These are phyloP conservation scores for Pseudorhiza aurosa DNA, from an alignment of 30 jellyfish, hydroid and myxozoan species.

Conservation along the genomic window DNA sequence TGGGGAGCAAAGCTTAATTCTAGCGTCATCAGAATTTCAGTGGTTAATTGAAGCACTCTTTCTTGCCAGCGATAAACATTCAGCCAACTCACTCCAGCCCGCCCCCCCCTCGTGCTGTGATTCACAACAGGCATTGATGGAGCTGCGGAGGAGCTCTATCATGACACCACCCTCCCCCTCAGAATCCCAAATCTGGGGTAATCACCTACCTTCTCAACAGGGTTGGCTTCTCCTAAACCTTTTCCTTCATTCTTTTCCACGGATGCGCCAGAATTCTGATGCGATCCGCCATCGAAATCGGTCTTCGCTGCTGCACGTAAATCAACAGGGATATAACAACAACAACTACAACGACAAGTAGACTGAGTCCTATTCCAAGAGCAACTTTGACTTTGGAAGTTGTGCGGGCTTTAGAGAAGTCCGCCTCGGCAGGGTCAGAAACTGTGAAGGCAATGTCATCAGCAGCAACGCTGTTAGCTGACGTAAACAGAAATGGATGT, in stretches of 20 bases:
- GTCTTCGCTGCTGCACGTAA: slow-evolving; percentile 3
- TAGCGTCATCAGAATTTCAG: no score
- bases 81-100: no score
- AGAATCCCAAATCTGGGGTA: no score
- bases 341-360: slow-evolving; percentile 30
- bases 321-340: not conserved
- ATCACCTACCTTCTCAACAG: no score
- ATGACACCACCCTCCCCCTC: no score
- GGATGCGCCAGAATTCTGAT: slow-evolving; percentile 65
- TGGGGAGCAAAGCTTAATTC: no score
- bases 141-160: no score
- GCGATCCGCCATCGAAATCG: slow-evolving; percentile 27
- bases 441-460: slow-evolving; percentile 13
- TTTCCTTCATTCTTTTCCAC: slow-evolving; percentile 67
- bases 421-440: slow-evolving; percentile 6
- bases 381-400: slow-evolving; percentile 24
- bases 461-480: slow-evolving; percentile 24
- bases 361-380: slow-evolving; percentile 50
- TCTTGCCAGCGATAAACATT: no score
- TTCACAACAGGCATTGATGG: no score
- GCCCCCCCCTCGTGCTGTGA: no score
- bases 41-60: no score
- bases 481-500: slow-evolving; percentile 39
- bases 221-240: slow-evolving; percentile 10
- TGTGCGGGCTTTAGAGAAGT: not conserved